Evolutionary conservation across 2,888 invertebrate genomes (phyloP).

Genomic region (Theretra japonica): DNA sequence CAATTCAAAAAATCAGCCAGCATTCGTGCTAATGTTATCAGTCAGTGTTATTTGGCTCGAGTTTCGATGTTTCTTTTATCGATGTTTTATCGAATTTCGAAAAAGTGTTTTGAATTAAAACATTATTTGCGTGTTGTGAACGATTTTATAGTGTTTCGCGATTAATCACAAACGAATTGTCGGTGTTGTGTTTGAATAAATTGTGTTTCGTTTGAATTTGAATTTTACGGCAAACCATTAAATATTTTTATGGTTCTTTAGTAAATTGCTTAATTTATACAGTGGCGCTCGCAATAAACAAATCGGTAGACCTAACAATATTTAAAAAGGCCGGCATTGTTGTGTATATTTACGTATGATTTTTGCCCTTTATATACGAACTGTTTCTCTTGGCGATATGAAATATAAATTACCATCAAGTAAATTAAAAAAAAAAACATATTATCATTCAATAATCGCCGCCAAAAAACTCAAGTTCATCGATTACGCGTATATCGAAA

Average conservation of each 20-base stretch:
- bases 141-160: slow-evolving; percentile 71
- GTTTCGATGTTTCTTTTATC: slow-evolving; percentile 71
- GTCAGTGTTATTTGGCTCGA: slow-evolving; percentile 71
- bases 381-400: too few relatives aligned
- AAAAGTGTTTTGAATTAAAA: slow-evolving; percentile 76
- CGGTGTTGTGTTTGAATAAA: slow-evolving; percentile 12
- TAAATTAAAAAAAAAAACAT: not conserved
- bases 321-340: not conserved
- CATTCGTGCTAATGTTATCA: slow-evolving; percentile 71
- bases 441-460: not conserved
- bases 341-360: not conserved
- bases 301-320: too few relatives aligned
- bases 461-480: not conserved
- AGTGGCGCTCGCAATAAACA: slow-evolving; percentile 14
- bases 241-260: slow-evolving; percentile 15
- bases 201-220: slow-evolving; percentile 16
- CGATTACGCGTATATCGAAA: not conserved
- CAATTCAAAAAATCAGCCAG: slow-evolving; percentile 30
- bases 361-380: not conserved
- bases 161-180: slow-evolving; percentile 60
- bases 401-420: too few relatives aligned
- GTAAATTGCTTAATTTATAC: slow-evolving; percentile 22
- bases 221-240: slow-evolving; percentile 24
- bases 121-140: slow-evolving; percentile 73
- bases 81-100: slow-evolving; percentile 71